Conservation (phyloP, 2,888 invertebrate genomes). For the Temnothorax ravouxi region DNA sequence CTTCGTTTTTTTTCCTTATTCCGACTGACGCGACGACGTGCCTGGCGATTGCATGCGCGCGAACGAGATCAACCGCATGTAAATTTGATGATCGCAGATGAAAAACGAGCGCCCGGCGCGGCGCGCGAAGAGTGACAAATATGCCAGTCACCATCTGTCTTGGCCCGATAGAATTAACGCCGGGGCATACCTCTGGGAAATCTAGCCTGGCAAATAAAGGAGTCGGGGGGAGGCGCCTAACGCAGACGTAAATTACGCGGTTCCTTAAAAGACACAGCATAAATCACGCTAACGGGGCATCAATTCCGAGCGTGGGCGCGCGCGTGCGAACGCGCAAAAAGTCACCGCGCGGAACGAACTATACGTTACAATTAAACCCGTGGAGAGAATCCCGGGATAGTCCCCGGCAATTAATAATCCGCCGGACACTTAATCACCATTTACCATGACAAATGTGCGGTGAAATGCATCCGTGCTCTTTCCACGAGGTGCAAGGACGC, state of each 20-base stretch:
- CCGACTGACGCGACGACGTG: constrained; percentile 10
- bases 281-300: constrained; percentile 57
- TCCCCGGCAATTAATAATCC: constrained; percentile 57
- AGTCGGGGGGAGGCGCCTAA: background rate
- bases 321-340: constrained; percentile 48
- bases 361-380: constrained; percentile 57
- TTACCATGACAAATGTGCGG: constrained; percentile 55
- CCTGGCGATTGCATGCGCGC: constrained; percentile 43
- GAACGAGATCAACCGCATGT: constrained; percentile 43
- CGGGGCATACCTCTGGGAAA: constrained; percentile 54
- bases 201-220: constrained; percentile 37
- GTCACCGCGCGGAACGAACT: constrained; percentile 54
- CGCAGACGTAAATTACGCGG: constrained; percentile 56
- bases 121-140: constrained; percentile 46
- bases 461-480: constrained; percentile 54
- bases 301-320: constrained; percentile 36
- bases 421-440: constrained; percentile 58
- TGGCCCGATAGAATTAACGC: constrained; percentile 56
- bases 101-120: constrained; percentile 46
- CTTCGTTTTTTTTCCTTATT: background rate
- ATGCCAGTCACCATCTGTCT: constrained; percentile 54
- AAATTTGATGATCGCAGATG: constrained; percentile 55
- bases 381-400: constrained; percentile 50
- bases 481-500: constrained; percentile 25
- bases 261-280: constrained; percentile 57